phyloP scores from a whole-genome alignment of 2,113 vertebrate species.

The Labeo catla region DNA sequence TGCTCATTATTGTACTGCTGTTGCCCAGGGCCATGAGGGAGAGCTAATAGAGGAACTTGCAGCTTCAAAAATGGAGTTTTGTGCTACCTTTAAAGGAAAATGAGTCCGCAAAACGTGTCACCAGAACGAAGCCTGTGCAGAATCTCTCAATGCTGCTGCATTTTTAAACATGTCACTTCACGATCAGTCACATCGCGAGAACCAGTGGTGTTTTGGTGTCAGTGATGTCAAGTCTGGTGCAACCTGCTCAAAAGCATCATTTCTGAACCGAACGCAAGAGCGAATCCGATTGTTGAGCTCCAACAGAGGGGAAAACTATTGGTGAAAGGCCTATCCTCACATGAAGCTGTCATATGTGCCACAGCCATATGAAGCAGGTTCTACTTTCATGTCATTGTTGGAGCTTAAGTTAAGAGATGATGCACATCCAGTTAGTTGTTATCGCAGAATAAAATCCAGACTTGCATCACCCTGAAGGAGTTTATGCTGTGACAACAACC shows the following conservation, averaged over 20 bases:
- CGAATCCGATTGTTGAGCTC: neutral
- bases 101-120: neutral
- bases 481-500: too few species aligned
- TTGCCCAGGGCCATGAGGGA: neutral
- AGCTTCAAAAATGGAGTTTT: neutral
- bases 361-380: neutral
- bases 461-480: too few species aligned
- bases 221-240: neutral
- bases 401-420: neutral
- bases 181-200: neutral
- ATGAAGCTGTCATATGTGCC: neutral
- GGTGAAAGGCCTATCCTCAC: neutral
- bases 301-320: conserved; percentile 7
- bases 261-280: neutral
- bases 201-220: neutral
- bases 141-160: conserved; percentile 9
- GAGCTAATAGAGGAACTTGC: neutral
- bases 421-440: neutral
- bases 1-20: conserved; percentile 24
- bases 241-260: neutral
- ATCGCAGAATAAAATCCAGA: neutral
- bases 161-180: neutral
- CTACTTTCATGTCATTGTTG: neutral
- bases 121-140: neutral
- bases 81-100: neutral